Conservation (phyloP, 2,888 invertebrate species). For the Nebria brevicollis region DNA sequence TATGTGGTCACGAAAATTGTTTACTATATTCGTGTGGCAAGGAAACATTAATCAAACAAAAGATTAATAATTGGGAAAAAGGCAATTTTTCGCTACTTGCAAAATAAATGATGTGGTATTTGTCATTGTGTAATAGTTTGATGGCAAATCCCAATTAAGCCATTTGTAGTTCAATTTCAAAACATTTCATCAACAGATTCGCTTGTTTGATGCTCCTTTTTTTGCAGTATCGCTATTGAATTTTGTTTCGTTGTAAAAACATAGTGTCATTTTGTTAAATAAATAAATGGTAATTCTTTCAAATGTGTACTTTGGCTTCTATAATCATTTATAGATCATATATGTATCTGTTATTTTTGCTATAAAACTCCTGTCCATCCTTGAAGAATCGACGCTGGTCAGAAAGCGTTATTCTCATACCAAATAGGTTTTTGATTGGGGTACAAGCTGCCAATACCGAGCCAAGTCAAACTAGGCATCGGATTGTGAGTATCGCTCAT, state of each 20-base stretch:
- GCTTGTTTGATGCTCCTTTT: too few relatives aligned
- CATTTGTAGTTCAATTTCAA: too few relatives aligned
- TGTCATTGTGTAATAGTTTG: not conserved
- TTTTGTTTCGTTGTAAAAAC: too few relatives aligned
- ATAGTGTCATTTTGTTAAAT: too few relatives aligned
- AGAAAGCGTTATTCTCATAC: conserved; percentile 15
- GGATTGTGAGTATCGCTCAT: not conserved
- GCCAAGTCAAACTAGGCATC: not conserved
- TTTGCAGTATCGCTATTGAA: too few relatives aligned
- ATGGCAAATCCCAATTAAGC: too few relatives aligned
- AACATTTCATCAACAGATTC: too few relatives aligned
- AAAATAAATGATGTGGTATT: not conserved
- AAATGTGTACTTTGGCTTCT: not conserved
- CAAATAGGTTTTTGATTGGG: conserved; percentile 43
- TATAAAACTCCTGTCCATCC: not conserved
- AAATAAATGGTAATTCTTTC: not conserved
- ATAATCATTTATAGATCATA: not conserved
- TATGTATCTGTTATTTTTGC: not conserved
- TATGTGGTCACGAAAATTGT: not conserved
- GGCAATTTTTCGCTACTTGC: not conserved
- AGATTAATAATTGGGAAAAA: not conserved
- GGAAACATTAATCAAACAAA: not conserved
- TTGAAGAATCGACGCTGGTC: not conserved
- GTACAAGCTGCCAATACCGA: not conserved
- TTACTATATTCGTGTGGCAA: not conserved